phyloP scores from a whole-genome alignment of 2,888 invertebrate genomes.

The Oscheius sp. region DNA sequence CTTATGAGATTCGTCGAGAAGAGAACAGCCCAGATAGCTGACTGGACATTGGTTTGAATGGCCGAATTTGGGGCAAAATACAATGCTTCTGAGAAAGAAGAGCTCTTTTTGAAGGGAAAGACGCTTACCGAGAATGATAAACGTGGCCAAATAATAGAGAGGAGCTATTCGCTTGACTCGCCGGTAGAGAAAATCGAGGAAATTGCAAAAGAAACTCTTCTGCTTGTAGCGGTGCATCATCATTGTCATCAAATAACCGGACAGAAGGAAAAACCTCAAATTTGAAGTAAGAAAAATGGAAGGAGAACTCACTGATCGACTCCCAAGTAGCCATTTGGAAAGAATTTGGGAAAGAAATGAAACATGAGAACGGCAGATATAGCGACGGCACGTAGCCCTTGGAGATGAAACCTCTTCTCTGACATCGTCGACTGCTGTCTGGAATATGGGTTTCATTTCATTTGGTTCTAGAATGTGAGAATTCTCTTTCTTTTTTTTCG shows the following conservation, averaged over 20 bases:
- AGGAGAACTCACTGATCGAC: conserved; percentile 18
- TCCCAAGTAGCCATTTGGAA: conserved; percentile 25
- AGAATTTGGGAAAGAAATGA: conserved; percentile 14
- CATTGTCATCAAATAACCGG: conserved; percentile 30
- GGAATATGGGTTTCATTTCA: too few species aligned
- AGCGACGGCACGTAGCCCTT: conserved; percentile 12
- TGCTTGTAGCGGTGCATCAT: conserved; percentile 6
- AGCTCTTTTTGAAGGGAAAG: too few species aligned
- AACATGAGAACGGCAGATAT: conserved; percentile 10
- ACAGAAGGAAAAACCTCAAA: conserved; percentile 20
- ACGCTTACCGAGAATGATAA: conserved; percentile 1
- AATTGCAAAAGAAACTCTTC: neutral
- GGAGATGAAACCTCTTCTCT: conserved; percentile 22
- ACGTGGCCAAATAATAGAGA: conserved; percentile 17
- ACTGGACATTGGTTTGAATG: neutral
- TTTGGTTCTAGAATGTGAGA: too few species aligned
- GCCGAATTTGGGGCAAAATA: conserved; percentile 4
- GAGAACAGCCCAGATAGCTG: neutral
- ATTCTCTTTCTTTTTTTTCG: too few species aligned
- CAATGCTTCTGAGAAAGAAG: neutral
- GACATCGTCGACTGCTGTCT: neutral
- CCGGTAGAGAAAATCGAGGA: conserved; percentile 10
- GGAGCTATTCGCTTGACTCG: conserved; percentile 22
- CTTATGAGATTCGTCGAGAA: conserved; percentile 20
- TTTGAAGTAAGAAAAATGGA: neutral